Base-by-base conservation (phyloP, 1,140 invertebrate genomes). In the Bombus waltoni region DNA sequence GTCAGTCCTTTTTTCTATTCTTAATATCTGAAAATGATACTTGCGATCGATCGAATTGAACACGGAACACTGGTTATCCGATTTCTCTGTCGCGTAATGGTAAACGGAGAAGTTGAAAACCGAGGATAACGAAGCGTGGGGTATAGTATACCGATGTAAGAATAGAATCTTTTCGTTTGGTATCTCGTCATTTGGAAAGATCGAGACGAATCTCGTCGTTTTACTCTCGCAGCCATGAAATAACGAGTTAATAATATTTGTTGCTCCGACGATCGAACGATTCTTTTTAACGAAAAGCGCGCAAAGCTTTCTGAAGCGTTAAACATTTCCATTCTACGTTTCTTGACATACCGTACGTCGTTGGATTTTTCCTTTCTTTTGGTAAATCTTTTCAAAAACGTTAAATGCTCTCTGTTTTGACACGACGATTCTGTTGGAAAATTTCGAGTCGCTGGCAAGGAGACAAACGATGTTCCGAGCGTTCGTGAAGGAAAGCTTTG, bases 381-480 rank as follows among this genome's bases (percentile, higher is more conserved):
- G 47, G 6, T 22, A 53, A 53, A 53, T 53, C 2, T 53, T 53
- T 53, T 2, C 47, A 53, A 53, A 53, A 53, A 22, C 32, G 18
- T 22, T 5, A 53, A 53, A 8, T 8, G 18, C 47, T 53, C 8
- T 62, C 28, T 32, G 32, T n/a, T 13, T n/a, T 11, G 57, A 59
- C 57, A 59, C 9, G 18, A 10, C 28, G 59, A 3, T 5, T 28
- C 57, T 3, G 11, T 13, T 28, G 38, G 35, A 68, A 81, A 66
- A 44, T 57, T 65, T 65, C 72, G 18, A 32, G 53, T 32, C n/a
- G 13, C 4, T 13, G 15, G 9, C 11, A 1, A 22, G 11, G 35
- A 22, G 38, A 75, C 68, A 74, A 42, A 82, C 38, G 62, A 79
- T 71, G 88, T 86, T 62, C 25, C 77, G 22, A 8, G 38, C 75